Base-by-base conservation (phyloP, 1,140 invertebrate species). In the Glossosoma conforme region DNA sequence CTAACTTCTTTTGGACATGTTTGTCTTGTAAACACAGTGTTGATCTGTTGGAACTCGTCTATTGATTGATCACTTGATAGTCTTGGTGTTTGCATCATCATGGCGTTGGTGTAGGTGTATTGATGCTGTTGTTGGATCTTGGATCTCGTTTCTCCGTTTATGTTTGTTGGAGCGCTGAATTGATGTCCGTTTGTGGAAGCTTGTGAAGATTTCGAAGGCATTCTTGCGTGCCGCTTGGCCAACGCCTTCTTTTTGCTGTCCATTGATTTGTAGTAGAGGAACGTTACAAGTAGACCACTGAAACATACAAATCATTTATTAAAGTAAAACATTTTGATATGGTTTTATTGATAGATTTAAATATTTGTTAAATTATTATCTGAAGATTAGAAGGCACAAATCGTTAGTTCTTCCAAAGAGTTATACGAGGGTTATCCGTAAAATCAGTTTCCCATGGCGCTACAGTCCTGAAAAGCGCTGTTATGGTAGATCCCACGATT, bases 211-310 rank as follows among this genome's bases (percentile, higher is more conserved):
- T 52, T 25, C 41, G 37, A n/a, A 60, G 50, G 33, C 9, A 48
- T 14, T 24, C 60, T 65, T 61, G 32, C 57, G 53, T 35, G 48
- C 18, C 13, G 25, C 60, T 65, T 66, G 21, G 57, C 56, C 20
- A 51, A 68, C 62, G 55, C 55, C 55, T 63, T 76, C 65, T 59
- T 72, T 49, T n/a, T 52, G 52, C 5, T 14, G 3, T 75, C 77
- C 65, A 77, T 72, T 22, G 75, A 79, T 63, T 80, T 80, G 60
- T 82, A 82, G 68, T 81, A 90, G 1, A 85, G 69, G 41, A 89
- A 77, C 0, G 87, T 87, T 6, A 89, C 81, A 44, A 91, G 68
- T 11, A 90, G 65, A 11, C 88, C 88, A 61, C 88, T 87, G 69
- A 49, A 78, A 76, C 62, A 60, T 62, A 58, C 54, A 56, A 44